Percentiles rank a stretch among this genome's conserved stretches.
Conservation (phyloP, 2,888 invertebrate genomes). For the Frankliniella intonsa region DNA sequence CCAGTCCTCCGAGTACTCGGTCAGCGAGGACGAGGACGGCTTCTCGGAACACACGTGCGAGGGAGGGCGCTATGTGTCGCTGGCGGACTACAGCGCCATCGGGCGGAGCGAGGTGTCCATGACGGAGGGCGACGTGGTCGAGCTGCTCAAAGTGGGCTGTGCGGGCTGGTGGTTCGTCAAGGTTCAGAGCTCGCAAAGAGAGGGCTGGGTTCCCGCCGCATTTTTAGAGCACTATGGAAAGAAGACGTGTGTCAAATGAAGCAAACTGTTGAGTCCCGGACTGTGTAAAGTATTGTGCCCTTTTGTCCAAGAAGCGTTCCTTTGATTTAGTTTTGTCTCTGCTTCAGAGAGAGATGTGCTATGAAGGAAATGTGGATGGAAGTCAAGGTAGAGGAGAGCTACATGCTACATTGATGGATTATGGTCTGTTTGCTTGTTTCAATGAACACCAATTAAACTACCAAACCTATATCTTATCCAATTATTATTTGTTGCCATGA, state of each 20-base stretch:
- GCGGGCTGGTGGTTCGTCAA: conserved; percentile 96
- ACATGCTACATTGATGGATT: no score
- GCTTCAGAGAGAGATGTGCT: no score
- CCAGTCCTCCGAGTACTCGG: conserved; percentile 89
- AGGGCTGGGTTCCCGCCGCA: conserved; percentile 93
- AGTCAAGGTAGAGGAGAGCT: no score
- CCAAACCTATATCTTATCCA: no score
- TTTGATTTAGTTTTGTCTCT: no score
- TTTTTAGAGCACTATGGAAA: conserved; percentile 68
- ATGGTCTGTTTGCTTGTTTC: no score
- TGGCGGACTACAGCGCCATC: conserved; percentile 90
- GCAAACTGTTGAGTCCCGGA: no score
- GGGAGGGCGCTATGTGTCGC: conserved; percentile 78
- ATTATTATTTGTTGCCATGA: no score
- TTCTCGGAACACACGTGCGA: conserved; percentile 58
- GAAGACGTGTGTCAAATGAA: conserved; percentile 46
- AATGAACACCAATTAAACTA: no score
- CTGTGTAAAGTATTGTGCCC: no score
- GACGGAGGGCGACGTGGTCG: conserved; percentile 84
- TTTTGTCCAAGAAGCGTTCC: no score
- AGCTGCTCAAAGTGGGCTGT: conserved; percentile 86
- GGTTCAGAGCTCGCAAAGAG: conserved; percentile 58
- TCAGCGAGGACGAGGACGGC: conserved; percentile 80
- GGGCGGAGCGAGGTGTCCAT: conserved; percentile 87
- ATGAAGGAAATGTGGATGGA: no score